Base-by-base conservation (phyloP, 2,113 vertebrate genomes). In the Indri indri region DNA sequence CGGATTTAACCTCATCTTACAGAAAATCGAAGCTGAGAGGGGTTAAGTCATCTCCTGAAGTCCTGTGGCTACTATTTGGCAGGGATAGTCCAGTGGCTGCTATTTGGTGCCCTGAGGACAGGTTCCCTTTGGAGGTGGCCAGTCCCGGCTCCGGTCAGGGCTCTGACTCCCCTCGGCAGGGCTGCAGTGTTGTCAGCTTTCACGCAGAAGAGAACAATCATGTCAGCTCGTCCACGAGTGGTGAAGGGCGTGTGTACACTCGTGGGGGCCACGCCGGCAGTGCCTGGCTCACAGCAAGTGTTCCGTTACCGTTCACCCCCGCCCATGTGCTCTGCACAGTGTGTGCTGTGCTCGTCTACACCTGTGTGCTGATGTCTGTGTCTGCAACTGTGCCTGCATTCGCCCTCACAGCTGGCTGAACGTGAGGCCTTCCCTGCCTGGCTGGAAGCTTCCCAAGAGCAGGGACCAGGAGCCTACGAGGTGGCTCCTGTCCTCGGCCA, bases 291-390 rank as follows among this genome's bases (percentile, higher is more conserved):
- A 10, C 12, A 47, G 52, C 17, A 22, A n/a, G 25, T 8, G 9
- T 20, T 57, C 54, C 9, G 2, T 52, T 10, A 5, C 42, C 3
- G 9, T 20, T 63, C 4, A 2, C 2, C 0, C 59, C 3, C 12
- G 17, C 6, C 37, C 34, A 2, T 2, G 4, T 20, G 34, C 57
- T 40, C 54, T 79, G n/a, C 54, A 20, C 30, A 59, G 50, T 34
- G 7, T 18, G 79, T 37, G 42, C 59, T 47, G 8, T 23, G 12
- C 66, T 37, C 37, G 61, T 25, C 54, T 32, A 9, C 3, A 5
- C 27, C 7, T 13, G 22, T 34, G 30, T 0, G 13, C 59, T 34
- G 52, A 25, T 4, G 42, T 27, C 30, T 68, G 65, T 2, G 20
- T 47, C 23, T 40, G 89, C 17, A 17, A 45, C 32, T 84, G 66